Conservation (phyloP, 1,140 invertebrate species). For the Limonius californicus region DNA sequence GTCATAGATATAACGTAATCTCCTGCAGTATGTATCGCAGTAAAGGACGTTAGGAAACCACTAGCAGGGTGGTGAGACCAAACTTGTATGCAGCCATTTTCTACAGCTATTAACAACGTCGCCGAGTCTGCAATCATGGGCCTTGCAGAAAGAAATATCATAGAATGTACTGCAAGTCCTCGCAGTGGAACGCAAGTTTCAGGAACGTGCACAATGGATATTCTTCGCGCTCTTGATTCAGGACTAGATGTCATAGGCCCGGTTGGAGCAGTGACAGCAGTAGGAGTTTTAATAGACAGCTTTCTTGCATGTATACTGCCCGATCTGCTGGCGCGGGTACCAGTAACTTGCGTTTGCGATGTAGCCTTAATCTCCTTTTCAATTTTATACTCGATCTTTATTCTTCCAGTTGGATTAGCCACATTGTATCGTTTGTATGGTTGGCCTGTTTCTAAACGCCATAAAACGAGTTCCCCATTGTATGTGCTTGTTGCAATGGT, state of each 20-base stretch:
- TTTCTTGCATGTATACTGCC: not conserved
- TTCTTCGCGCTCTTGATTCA: not conserved
- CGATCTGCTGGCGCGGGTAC: not conserved
- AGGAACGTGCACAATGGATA: conserved; percentile 27
- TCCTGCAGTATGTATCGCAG: conserved; percentile 58
- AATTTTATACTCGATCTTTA: conserved; percentile 40
- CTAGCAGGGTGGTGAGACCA: conserved; percentile 69
- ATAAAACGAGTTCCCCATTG: conserved; percentile 73
- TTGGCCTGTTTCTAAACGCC: conserved; percentile 70
- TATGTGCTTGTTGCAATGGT: conserved; percentile 64
- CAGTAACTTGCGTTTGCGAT: not conserved
- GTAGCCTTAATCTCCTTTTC: not conserved
- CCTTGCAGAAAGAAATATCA: conserved; percentile 39
- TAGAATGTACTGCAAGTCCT: conserved; percentile 36
- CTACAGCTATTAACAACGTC: conserved; percentile 61
- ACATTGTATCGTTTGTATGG: conserved; percentile 43
- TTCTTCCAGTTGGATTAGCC: conserved; percentile 38
- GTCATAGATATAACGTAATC: conserved; percentile 64
- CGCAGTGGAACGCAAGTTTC: conserved; percentile 35
- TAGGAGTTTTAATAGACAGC: not conserved
- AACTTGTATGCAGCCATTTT: conserved; percentile 64
- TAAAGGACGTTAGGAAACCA: conserved; percentile 60
- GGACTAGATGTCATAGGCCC: not conserved
- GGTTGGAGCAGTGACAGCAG: not conserved
- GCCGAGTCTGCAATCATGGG: conserved; percentile 44